These are phyloP conservation scores for Gerosis bhagava DNA, from an alignment of 2,888 invertebrate species.

Conservation along the genomic window DNA sequence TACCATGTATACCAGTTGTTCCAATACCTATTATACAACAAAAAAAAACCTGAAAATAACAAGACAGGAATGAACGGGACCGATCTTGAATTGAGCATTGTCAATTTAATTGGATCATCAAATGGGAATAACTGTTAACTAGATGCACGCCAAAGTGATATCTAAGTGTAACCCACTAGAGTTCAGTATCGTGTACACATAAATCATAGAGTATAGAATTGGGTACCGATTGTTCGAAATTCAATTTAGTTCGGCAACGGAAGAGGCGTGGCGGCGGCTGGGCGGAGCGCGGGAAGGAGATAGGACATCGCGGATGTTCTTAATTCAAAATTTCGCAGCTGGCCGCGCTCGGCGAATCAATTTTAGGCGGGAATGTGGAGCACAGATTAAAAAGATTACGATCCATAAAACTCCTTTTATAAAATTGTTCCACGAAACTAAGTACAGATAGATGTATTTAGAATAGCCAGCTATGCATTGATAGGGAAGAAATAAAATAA, in stretches of 20 bases:
- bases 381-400: slow-evolving; percentile 19
- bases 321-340: slow-evolving; percentile 46
- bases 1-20: no score
- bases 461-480: neutral
- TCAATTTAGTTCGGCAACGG: slow-evolving; percentile 62
- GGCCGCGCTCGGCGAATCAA: slow-evolving; percentile 30
- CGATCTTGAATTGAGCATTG: slow-evolving; percentile 11
- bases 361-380: slow-evolving; percentile 32
- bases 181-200: slow-evolving; percentile 25
- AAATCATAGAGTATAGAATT: slow-evolving; percentile 21
- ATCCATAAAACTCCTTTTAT: no score
- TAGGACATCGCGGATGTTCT: slow-evolving; percentile 53
- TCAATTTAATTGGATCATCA: neutral
- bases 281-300: slow-evolving; percentile 74
- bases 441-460: slow-evolving; percentile 9
- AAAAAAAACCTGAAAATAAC: slow-evolving; percentile 4
- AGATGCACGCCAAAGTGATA: neutral
- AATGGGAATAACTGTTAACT: no score
- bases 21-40: no score
- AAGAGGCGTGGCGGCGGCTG: slow-evolving; percentile 67
- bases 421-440: slow-evolving; percentile 3
- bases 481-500: no score
- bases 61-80: neutral
- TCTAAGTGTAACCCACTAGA: slow-evolving; percentile 14
- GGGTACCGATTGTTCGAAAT: slow-evolving; percentile 52